These are phyloP conservation scores for Pitta sordida DNA, from an alignment of 2,113 vertebrate genomes.

Conservation along the genomic window DNA sequence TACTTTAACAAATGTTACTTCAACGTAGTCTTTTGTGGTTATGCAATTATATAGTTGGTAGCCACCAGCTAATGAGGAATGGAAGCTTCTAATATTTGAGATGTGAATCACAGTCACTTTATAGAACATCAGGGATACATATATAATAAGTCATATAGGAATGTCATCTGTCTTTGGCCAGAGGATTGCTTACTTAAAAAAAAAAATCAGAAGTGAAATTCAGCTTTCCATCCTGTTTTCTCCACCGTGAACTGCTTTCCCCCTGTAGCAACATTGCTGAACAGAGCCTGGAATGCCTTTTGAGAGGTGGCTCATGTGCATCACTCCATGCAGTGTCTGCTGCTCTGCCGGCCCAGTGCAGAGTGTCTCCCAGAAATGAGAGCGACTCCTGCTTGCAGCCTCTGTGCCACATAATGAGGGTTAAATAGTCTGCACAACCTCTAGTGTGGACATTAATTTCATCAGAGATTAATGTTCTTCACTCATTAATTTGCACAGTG, in stretches of 20 bases:
- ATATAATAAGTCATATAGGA: conserved; percentile 55
- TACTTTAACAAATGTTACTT: conserved; percentile 78
- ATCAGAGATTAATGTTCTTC: background rate
- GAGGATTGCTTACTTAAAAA: conserved; percentile 41
- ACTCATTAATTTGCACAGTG: background rate
- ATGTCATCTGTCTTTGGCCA: conserved; percentile 53
- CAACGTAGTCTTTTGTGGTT: conserved; percentile 78
- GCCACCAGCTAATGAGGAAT: conserved; percentile 70
- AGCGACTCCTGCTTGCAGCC: background rate
- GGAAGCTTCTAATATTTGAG: conserved; percentile 78
- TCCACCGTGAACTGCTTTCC: background rate
- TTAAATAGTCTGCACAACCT: background rate
- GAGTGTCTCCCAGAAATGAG: background rate
- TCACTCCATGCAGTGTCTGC: background rate
- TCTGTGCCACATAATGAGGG: background rate
- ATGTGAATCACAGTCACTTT: conserved; percentile 75
- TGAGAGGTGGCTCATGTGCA: background rate
- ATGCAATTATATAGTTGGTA: conserved; percentile 78
- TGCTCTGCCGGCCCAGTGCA: background rate
- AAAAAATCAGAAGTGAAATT: conserved; percentile 20
- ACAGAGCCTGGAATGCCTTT: background rate
- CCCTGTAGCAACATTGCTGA: background rate
- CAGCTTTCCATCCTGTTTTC: background rate
- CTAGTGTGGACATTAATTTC: background rate
- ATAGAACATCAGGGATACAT: conserved; percentile 58